These are phyloP conservation scores for Melinopterus prodromus DNA, from an alignment of 2,888 invertebrate species.

Conservation along the genomic window DNA sequence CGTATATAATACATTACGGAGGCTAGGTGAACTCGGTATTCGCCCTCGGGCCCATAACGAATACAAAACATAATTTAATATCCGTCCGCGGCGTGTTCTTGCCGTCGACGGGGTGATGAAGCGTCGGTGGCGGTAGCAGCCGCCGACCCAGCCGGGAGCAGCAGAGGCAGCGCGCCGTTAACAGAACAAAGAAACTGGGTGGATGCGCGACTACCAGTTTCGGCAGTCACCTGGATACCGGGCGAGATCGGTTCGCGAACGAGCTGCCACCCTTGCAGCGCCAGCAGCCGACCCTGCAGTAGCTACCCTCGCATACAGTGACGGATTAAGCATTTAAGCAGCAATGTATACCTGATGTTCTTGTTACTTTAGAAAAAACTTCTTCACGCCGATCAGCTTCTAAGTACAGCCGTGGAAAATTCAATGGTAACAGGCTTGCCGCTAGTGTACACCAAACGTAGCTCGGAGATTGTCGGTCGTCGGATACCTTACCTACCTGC, in stretches of 20 bases:
- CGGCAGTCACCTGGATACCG: conserved; percentile 39
- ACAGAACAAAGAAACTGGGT: not conserved
- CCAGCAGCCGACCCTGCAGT: not conserved
- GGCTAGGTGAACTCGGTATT: not conserved
- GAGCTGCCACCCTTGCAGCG: not conserved
- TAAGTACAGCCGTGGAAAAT: too few relatives aligned
- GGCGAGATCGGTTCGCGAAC: not conserved
- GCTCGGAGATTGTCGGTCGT: too few relatives aligned
- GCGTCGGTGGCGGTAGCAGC: not conserved
- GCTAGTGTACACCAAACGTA: too few relatives aligned
- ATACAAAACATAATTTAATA: conserved; percentile 4
- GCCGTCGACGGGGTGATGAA: not conserved
- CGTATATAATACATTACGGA: not conserved
- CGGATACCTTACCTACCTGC: too few relatives aligned
- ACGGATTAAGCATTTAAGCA: not conserved
- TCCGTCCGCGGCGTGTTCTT: not conserved
- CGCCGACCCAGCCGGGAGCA: not conserved
- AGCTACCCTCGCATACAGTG: not conserved
- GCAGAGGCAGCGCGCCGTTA: not conserved
- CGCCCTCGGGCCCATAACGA: not conserved
- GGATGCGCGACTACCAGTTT: conserved; percentile 12
- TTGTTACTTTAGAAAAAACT: too few relatives aligned
- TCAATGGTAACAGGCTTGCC: too few relatives aligned
- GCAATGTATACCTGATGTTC: too few relatives aligned
- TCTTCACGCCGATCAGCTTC: too few relatives aligned